A percentile compares a stretch with the other conserved stretches of the same genome.
Conservation (phyloP, 1,140 invertebrate genomes). For the Asobara japonica region DNA sequence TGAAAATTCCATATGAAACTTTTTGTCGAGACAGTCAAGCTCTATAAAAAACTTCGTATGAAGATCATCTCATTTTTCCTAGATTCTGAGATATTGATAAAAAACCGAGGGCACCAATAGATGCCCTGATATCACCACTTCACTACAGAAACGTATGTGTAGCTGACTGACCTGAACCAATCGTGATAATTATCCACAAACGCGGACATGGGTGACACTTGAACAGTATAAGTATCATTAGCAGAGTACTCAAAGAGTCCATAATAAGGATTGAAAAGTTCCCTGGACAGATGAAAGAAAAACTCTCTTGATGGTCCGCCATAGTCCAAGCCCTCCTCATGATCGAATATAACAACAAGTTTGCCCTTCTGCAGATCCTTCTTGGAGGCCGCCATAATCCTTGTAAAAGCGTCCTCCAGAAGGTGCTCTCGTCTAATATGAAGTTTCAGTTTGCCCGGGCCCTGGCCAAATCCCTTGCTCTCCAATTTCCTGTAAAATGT, state of each 20-base stretch:
- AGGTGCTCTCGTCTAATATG: conserved; percentile 93
- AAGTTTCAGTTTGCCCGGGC: conserved; percentile 93
- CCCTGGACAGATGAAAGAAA: conserved; percentile 95
- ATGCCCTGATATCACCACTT: too few relatives aligned
- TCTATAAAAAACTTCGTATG: too few relatives aligned
- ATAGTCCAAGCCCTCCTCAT: conserved; percentile 97
- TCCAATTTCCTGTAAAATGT: conserved; percentile 96
- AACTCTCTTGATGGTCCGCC: conserved; percentile 96
- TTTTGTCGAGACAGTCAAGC: too few relatives aligned
- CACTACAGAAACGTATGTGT: too few relatives aligned
- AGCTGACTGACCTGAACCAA: too few relatives aligned
- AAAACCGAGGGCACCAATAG: too few relatives aligned
- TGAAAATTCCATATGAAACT: too few relatives aligned
- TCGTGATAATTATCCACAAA: conserved; percentile 98
- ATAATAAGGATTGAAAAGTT: conserved; percentile 98
- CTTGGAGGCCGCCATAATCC: conserved; percentile 96
- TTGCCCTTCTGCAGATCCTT: conserved; percentile 96
- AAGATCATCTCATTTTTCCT: too few relatives aligned
- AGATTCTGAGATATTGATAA: too few relatives aligned
- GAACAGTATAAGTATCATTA: conserved; percentile 97
- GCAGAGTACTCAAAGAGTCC: conserved; percentile 98
- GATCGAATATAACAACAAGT: conserved; percentile 93
- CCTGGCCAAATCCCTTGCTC: conserved; percentile 96
- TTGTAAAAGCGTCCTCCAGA: conserved; percentile 94
- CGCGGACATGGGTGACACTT: conserved; percentile 96